A percentile compares a stretch with the other conserved stretches of the same genome.
Conservation (phyloP, 2,888 invertebrate genomes). For the Ptychoptera albimana region DNA sequence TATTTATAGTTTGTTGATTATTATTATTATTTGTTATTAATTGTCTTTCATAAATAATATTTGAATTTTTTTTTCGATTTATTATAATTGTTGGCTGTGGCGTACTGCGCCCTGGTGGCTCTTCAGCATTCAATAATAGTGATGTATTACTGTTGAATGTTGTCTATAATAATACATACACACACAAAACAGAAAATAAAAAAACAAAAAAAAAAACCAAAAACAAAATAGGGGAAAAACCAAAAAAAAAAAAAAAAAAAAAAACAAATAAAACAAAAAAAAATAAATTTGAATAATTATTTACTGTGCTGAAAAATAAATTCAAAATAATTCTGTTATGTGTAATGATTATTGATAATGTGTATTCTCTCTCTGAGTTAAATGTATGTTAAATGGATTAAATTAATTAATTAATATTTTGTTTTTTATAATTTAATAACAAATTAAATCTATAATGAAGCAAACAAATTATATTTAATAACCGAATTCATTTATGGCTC, state of each 20-base stretch:
- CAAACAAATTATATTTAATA: too few species aligned
- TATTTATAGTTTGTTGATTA: slow-evolving; percentile 11
- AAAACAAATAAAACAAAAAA: background rate
- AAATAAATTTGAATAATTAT: too few species aligned
- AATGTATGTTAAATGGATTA: too few species aligned
- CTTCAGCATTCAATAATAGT: slow-evolving; percentile 35
- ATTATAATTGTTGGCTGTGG: slow-evolving; percentile 19
- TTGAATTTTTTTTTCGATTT: slow-evolving; percentile 12
- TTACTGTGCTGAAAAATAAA: too few species aligned
- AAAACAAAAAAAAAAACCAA: slow-evolving; percentile 1
- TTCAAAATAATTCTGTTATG: too few species aligned
- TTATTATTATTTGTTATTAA: slow-evolving; percentile 4
- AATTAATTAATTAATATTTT: too few species aligned
- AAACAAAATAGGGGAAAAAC: background rate
- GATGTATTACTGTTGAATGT: slow-evolving; percentile 20
- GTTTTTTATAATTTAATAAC: too few species aligned
- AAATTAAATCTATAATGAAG: too few species aligned
- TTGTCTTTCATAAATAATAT: slow-evolving; percentile 5
- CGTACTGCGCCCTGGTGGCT: slow-evolving; percentile 34
- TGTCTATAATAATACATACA: slow-evolving; percentile 10
- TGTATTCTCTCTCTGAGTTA: too few species aligned
- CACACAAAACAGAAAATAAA: background rate
- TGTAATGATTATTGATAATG: too few species aligned
- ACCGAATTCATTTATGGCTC: too few species aligned
- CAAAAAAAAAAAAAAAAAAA: slow-evolving; percentile 1